phyloP scores from a whole-genome alignment of 2,113 vertebrate genomes.

The Eubucco bourcierii region DNA sequence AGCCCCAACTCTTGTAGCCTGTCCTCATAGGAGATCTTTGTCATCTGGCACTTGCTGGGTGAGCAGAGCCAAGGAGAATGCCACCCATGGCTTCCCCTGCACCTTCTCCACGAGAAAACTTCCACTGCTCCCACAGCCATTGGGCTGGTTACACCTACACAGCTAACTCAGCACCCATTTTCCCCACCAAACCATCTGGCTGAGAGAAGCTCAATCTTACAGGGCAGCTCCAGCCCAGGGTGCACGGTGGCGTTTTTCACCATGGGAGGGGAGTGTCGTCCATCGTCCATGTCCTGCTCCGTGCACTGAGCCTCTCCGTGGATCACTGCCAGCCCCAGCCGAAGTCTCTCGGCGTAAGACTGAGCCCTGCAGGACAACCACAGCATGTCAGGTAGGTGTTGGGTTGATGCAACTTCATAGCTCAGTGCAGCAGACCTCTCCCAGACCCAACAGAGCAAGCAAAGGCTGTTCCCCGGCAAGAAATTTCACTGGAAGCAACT shows the following conservation, averaged over 20 bases:
- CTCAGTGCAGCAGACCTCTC: neutral
- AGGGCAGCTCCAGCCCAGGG: slow-evolving; percentile 90
- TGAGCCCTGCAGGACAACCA: slow-evolving; percentile 82
- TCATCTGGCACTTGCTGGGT: neutral
- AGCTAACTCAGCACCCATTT: neutral
- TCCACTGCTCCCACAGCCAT: neutral
- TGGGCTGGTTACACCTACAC: neutral
- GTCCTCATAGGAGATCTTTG: neutral
- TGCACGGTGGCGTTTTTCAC: slow-evolving; percentile 92
- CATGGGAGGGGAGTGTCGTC: slow-evolving; percentile 92
- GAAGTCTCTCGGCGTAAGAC: slow-evolving; percentile 92
- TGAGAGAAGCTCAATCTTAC: slow-evolving; percentile 78
- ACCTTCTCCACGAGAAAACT: neutral
- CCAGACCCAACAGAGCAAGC: neutral
- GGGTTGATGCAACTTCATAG: neutral
- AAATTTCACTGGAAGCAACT: neutral
- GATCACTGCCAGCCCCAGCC: slow-evolving; percentile 94
- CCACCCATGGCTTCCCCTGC: neutral
- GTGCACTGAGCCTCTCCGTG: slow-evolving; percentile 96
- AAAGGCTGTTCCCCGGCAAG: neutral
- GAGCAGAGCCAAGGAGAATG: neutral
- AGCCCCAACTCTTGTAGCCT: too few species aligned
- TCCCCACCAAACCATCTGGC: neutral
- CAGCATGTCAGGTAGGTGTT: neutral
- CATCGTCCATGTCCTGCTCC: slow-evolving; percentile 96